phyloP scores from a whole-genome alignment of 2,797 vertebrate genomes.

The Halcyon badia region DNA sequence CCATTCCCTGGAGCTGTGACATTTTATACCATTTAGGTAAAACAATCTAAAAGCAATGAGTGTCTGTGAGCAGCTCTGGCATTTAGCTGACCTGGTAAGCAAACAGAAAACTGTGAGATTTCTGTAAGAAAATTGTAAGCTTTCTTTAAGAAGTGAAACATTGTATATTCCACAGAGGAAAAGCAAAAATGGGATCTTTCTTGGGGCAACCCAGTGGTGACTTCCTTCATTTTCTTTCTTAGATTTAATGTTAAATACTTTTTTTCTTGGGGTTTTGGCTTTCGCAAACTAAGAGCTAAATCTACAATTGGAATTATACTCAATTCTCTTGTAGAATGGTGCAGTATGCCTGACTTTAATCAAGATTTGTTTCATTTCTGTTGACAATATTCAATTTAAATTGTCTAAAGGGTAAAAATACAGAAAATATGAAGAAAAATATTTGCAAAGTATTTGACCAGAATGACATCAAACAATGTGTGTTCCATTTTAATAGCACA shows the following conservation, averaged over 20 bases:
- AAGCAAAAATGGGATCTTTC: neutral
- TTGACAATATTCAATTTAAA: neutral
- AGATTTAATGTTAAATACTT: neutral
- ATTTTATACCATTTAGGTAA: slow-evolving; percentile 14
- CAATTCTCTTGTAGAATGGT: neutral
- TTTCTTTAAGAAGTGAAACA: neutral
- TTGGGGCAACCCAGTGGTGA: neutral
- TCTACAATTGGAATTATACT: neutral
- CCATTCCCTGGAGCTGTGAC: neutral
- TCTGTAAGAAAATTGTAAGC: neutral
- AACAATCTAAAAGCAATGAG: neutral
- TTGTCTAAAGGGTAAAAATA: neutral
- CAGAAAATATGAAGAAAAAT: neutral
- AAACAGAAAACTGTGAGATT: neutral
- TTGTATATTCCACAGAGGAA: neutral
- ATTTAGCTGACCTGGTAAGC: neutral
- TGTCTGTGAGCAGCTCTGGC: neutral
- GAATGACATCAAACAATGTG: neutral
- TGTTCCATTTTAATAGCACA: neutral
- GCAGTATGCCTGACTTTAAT: neutral
- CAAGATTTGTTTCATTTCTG: neutral
- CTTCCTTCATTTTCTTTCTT: neutral
- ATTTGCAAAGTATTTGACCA: neutral
- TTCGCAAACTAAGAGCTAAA: neutral
- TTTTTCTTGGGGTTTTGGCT: neutral